Evolutionary conservation across 2,888 invertebrate genomes (phyloP).

Genomic region (Endomychus coccineus): DNA sequence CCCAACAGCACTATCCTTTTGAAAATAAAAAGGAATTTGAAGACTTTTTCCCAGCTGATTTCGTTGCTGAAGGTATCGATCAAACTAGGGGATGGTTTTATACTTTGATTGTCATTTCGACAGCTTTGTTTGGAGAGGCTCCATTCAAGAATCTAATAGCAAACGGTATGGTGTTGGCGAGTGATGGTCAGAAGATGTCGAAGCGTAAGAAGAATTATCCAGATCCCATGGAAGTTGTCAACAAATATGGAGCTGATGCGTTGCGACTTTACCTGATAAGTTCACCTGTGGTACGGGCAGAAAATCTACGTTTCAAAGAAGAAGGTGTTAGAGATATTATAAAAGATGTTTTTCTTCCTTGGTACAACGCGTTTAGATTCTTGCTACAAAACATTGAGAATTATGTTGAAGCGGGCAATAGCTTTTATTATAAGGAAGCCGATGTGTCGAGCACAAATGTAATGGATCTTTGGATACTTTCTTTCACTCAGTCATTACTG

Average conservation of each 20-base stretch:
- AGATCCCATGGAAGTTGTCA: constrained; percentile 84
- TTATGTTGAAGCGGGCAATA: constrained; percentile 56
- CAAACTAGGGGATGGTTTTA: constrained; percentile 99
- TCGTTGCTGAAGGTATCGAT: constrained; percentile 98
- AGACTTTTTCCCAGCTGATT: constrained; percentile 93
- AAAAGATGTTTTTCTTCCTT: constrained; percentile 96
- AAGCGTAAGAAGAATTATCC: constrained; percentile 99
- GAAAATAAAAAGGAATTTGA: constrained; percentile 84
- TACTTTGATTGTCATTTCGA: constrained; percentile 93
- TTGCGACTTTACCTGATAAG: constrained; percentile 92
- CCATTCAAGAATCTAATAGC: constrained; percentile 97
- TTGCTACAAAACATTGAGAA: constrained; percentile 87
- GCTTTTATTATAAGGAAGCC: constrained; percentile 40
- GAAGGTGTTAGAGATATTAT: constrained; percentile 94
- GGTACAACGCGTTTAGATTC: constrained; percentile 92
- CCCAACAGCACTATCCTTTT: constrained; percentile 94
- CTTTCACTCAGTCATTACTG: constrained; percentile 89
- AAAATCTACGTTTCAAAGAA: constrained; percentile 93
- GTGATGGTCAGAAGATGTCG: constrained; percentile 99
- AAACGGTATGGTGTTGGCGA: constrained; percentile 91
- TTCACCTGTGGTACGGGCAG: constrained; percentile 96
- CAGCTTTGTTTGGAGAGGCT: constrained; percentile 89
- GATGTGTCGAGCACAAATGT: constrained; percentile 54
- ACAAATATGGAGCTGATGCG: constrained; percentile 96
- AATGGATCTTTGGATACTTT: constrained; percentile 97